phyloP scores from a whole-genome alignment of 2,113 vertebrate genomes.

The Percopsis transmontana region DNA sequence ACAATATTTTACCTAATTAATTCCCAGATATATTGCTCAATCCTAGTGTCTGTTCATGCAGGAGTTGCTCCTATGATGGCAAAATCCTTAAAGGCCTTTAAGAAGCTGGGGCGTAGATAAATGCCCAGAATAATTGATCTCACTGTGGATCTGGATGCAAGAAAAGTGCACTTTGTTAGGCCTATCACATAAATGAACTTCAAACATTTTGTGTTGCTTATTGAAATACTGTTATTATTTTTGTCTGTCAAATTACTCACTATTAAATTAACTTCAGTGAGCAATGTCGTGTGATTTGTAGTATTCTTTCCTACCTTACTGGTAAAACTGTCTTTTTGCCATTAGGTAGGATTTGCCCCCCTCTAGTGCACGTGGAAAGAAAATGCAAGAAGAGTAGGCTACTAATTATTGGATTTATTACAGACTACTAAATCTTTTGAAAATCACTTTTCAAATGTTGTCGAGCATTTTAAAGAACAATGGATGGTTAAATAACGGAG shows the following conservation, averaged over 20 bases:
- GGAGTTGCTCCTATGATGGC: conserved; percentile 88
- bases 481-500: too few relatives aligned
- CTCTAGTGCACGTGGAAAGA: conserved; percentile 49
- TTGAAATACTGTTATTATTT: conserved; percentile 28
- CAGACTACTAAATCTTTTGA: too few relatives aligned
- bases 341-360: conserved; percentile 52
- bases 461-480: too few relatives aligned
- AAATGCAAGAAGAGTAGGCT: neutral
- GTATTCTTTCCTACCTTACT: conserved; percentile 9
- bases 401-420: neutral
- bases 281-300: conserved; percentile 23
- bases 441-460: too few relatives aligned
- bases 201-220: conserved; percentile 20
- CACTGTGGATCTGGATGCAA: conserved; percentile 11
- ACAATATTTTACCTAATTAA: neutral
- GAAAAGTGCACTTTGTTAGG: conserved; percentile 26
- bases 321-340: neutral
- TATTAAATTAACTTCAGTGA: conserved; percentile 55
- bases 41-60: conserved; percentile 34
- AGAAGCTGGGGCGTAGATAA: conserved; percentile 74
- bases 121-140: conserved; percentile 12
- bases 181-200: conserved; percentile 29
- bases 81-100: conserved; percentile 83
- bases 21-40: neutral
- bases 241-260: conserved; percentile 19